A percentile compares a stretch with the other conserved stretches of the same genome.
These are phyloP conservation scores for Corythornis vintsioides DNA, from an alignment of 2,113 vertebrate species.

Conservation along the genomic window DNA sequence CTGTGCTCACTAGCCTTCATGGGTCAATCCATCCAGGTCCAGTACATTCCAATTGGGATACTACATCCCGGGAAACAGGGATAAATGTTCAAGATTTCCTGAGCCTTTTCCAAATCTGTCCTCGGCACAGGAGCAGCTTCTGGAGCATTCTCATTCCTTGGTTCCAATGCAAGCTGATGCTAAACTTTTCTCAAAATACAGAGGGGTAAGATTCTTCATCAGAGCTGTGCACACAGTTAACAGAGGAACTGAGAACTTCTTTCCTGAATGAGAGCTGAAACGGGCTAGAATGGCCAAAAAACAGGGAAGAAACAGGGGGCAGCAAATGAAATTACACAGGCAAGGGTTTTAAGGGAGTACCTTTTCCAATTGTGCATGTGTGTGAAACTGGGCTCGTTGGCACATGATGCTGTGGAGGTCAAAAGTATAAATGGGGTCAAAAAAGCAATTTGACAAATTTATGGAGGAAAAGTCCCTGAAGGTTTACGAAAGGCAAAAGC, in stretches of 20 bases:
- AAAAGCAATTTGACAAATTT: slow-evolving; percentile 31
- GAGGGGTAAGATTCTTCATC: background rate
- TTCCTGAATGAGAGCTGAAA: background rate
- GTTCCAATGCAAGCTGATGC: background rate
- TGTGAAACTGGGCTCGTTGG: background rate
- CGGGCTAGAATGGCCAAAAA: background rate
- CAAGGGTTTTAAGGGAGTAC: background rate
- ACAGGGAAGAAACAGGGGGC: background rate
- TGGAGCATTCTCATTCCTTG: background rate
- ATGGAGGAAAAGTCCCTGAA: slow-evolving; percentile 58
- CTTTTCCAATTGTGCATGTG: background rate
- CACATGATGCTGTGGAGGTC: slow-evolving; percentile 37
- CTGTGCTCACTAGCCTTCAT: background rate
- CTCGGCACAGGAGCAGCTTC: background rate
- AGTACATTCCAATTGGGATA: background rate
- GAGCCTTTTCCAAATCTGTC: background rate
- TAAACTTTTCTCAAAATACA: background rate
- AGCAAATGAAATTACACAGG: background rate
- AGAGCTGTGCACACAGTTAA: background rate
- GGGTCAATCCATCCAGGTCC: background rate
- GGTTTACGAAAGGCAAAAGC: slow-evolving; percentile 36
- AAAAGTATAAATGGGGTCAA: slow-evolving; percentile 56
- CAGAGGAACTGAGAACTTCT: background rate
- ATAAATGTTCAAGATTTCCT: background rate
- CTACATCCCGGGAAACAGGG: background rate